A percentile compares a stretch with the other conserved stretches of the same genome.
These are phyloP conservation scores for Galemys pyrenaicus DNA, from an alignment of 2,113 vertebrate species.

Conservation along the genomic window DNA sequence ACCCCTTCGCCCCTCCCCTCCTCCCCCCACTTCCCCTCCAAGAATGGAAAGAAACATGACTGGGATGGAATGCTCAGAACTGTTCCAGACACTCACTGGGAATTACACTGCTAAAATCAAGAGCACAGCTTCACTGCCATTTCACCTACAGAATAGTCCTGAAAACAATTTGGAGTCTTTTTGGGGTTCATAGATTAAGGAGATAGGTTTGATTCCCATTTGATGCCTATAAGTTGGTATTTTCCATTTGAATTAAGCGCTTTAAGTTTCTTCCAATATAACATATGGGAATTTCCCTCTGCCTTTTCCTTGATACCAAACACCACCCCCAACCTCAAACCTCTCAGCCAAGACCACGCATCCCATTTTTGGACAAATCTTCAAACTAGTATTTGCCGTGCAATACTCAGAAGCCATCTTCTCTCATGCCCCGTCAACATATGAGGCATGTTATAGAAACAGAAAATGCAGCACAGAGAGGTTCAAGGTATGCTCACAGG, in stretches of 20 bases:
- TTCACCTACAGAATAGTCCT: background rate
- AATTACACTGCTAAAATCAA: background rate
- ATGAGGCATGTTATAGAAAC: background rate
- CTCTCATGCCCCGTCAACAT: background rate
- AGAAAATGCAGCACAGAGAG: background rate
- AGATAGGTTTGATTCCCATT: background rate
- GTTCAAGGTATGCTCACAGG: background rate
- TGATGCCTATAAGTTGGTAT: background rate
- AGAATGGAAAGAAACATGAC: background rate
- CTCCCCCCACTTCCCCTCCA: too few relatives aligned
- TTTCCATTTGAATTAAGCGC: background rate
- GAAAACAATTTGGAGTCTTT: background rate
- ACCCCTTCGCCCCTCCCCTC: too few relatives aligned
- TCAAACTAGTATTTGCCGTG: background rate
- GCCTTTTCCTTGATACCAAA: background rate
- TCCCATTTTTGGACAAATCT: background rate
- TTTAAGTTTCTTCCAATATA: background rate
- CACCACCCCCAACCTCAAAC: background rate
- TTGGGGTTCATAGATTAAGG: background rate
- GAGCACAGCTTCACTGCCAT: background rate
- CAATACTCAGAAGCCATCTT: background rate
- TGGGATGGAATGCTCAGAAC: fast-evolving
- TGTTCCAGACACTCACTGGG: background rate
- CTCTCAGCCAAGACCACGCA: background rate
- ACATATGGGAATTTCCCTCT: background rate